Evolutionary conservation across 2,888 invertebrate species (phyloP).

Genomic region (Metellina segmentata): DNA sequence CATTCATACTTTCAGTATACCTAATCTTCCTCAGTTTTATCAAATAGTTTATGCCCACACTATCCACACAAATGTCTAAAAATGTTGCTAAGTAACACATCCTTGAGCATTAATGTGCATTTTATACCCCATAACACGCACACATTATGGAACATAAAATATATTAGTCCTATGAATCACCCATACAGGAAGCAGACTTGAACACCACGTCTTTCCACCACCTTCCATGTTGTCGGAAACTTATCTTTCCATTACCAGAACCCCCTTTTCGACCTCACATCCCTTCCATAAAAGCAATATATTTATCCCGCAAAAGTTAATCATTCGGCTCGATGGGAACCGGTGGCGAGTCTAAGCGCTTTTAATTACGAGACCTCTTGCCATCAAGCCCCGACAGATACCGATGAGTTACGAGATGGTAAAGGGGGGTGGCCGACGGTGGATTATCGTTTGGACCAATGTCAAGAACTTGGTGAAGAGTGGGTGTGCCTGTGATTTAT

Average conservation of each 20-base stretch:
- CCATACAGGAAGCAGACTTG: no score
- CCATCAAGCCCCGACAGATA: slow-evolving; percentile 52
- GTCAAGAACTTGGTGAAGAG: slow-evolving; percentile 35
- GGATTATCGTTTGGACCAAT: slow-evolving; percentile 44
- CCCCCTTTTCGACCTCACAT: neutral
- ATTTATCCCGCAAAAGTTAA: slow-evolving; percentile 43
- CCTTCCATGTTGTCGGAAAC: neutral
- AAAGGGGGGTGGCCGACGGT: neutral
- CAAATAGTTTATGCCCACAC: no score
- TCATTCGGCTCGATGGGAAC: slow-evolving; percentile 14
- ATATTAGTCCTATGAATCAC: neutral
- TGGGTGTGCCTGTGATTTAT: slow-evolving; percentile 52
- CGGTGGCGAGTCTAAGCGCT: slow-evolving; percentile 56
- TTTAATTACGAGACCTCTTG: slow-evolving; percentile 58
- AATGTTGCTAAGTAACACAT: no score
- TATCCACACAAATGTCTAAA: no score
- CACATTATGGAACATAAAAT: neutral
- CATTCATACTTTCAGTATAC: no score
- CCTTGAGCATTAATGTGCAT: neutral
- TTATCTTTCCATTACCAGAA: slow-evolving; percentile 29
- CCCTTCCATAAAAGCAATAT: slow-evolving; percentile 23
- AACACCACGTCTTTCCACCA: no score
- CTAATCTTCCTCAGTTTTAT: no score
- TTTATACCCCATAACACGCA: neutral
- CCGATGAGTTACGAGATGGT: slow-evolving; percentile 49